Evolutionary conservation across 2,888 invertebrate species (phyloP), one percentile per base, ranked within the genome.

Genomic region (Diarsia dahlii): DNA sequence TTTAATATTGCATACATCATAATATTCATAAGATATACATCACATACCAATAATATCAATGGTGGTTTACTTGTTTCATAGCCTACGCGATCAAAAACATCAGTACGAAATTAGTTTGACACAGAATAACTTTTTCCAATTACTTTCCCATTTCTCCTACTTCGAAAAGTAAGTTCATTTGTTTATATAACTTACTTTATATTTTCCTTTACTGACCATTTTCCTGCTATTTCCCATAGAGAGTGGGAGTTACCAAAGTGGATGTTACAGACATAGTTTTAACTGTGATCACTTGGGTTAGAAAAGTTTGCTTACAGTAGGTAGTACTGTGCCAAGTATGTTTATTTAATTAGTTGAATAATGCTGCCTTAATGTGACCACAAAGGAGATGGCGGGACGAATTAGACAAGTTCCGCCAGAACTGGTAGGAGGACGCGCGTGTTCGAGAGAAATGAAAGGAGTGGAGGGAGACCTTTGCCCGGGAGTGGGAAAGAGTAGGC

Each of bases 101-200:
- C 52, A n/a, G 28, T 56, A 58, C 56, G 34, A 72, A 82, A 76
- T 80, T 70, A 67, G 64, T 77, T 81, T 56, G 64, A 71, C 50
- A 60, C 10, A 46, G 20, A 62, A 62, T 0, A 73, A 82, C 63
- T 82, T 81, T 71, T 74, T 69, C 77, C 82, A 71, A 84, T 84
- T 81, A 84, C 71, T 58, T 65, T 77, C 64, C 45, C 45, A 84
- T 82, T 81, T 56, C 39, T 71, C 34, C 77, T 81, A 68, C 70
- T 82, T 82, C 67, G 23, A 23, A 81, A 84, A 73, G 81, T 45
- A 73, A 71, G 12, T 80, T 63, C 52, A 84, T 77, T 81, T 71
- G 45, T 68, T 81, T 71, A 58, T 73, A 62, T 71, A 58, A 71
- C 54, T 71, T 52, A 18, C 46, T 78, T 70, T 54, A 62, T 78